phyloP scores from a whole-genome alignment of 1,140 invertebrate genomes.

The Piezodorus guildinii region DNA sequence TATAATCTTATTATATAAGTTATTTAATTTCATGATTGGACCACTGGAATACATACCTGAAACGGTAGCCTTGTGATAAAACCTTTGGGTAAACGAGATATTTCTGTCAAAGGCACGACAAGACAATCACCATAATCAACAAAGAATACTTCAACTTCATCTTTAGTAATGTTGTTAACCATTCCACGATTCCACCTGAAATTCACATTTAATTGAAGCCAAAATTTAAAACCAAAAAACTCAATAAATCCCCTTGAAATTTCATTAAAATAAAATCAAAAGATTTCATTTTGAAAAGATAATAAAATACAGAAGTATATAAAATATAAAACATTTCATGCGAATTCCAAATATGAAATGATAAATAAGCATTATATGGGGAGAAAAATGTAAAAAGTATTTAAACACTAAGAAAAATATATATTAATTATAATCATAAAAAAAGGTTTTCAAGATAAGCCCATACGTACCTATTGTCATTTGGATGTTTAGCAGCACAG shows the following conservation, averaged over 20 bases:
- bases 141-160: not conserved
- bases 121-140: slow-evolving; percentile 15
- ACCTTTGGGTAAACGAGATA: slow-evolving; percentile 5
- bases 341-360: too few species aligned
- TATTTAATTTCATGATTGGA: too few species aligned
- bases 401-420: too few species aligned
- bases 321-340: too few species aligned
- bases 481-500: not conserved
- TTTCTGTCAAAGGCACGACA: not conserved
- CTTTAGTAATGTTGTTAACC: not conserved
- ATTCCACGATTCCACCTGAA: slow-evolving; percentile 16
- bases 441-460: not conserved
- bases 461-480: not conserved
- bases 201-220: not conserved
- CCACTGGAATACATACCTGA: slow-evolving; percentile 9
- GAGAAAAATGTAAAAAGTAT: too few species aligned
- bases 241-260: too few species aligned
- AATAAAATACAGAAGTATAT: too few species aligned
- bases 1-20: too few species aligned
- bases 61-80: slow-evolving; percentile 16
- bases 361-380: too few species aligned
- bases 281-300: not conserved
- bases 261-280: not conserved
- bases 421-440: not conserved
- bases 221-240: too few species aligned